These are phyloP conservation scores for Papilio polyxenes DNA, from an alignment of 1,140 invertebrate species.

Conservation along the genomic window DNA sequence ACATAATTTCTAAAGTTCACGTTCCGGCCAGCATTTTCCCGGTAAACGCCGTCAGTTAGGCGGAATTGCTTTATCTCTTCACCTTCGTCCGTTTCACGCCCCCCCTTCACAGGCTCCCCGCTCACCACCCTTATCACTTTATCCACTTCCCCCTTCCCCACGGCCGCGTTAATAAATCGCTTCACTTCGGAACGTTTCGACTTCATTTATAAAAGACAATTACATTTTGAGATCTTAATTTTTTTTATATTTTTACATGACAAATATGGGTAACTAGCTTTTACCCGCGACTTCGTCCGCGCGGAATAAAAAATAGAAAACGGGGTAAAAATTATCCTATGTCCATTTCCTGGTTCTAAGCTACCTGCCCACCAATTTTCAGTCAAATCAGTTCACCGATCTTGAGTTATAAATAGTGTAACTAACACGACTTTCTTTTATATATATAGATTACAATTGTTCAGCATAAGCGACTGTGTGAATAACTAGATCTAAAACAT, in stretches of 20 bases:
- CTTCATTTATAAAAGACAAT: slow-evolving; percentile 18
- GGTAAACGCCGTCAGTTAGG: slow-evolving; percentile 31
- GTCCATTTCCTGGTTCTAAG: too few relatives aligned
- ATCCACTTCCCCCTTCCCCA: slow-evolving; percentile 4
- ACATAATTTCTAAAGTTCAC: neutral
- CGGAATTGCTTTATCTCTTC: slow-evolving; percentile 37
- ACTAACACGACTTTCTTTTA: too few relatives aligned
- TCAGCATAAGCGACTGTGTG: too few relatives aligned
- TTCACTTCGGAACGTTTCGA: slow-evolving; percentile 21
- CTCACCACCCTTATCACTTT: neutral
- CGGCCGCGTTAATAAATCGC: slow-evolving; percentile 35
- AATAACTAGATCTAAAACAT: too few relatives aligned
- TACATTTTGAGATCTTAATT: neutral
- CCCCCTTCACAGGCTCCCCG: neutral
- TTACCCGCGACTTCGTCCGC: too few relatives aligned
- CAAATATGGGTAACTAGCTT: neutral
- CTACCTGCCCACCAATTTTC: too few relatives aligned
- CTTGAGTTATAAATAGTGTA: too few relatives aligned
- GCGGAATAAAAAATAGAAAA: too few relatives aligned
- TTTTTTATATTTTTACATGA: neutral
- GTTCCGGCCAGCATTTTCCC: neutral
- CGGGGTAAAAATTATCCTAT: too few relatives aligned
- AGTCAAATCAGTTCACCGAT: too few relatives aligned
- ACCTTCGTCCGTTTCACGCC: slow-evolving; percentile 21
- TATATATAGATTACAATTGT: too few relatives aligned